Evolutionary conservation across 2,797 vertebrate species (phyloP).

Genomic region (Neopelma chrysocephalum): DNA sequence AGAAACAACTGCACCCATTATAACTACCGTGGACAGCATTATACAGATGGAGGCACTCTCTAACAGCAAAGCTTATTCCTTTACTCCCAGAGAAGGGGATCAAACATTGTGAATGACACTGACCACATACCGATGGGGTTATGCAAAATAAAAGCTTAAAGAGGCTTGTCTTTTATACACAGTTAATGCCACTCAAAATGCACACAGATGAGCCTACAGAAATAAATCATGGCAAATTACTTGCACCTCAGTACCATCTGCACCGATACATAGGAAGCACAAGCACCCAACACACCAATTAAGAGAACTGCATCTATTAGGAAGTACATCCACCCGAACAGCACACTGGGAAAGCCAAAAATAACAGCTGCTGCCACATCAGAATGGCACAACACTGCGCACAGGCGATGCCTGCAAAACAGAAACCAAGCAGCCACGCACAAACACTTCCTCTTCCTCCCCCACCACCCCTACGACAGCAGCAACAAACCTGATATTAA

Average conservation of each 20-base stretch:
- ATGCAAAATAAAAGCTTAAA: background rate
- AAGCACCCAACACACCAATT: background rate
- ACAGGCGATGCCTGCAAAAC: slow-evolving; percentile 8
- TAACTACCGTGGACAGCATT: background rate
- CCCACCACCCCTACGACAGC: background rate
- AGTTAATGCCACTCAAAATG: background rate
- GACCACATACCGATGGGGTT: background rate
- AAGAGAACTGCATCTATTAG: background rate
- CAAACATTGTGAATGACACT: background rate
- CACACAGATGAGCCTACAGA: background rate
- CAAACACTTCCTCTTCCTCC: slow-evolving; percentile 28
- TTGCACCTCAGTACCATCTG: background rate
- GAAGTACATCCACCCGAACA: background rate
- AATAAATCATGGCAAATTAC: background rate
- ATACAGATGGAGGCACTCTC: background rate
- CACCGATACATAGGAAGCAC: background rate
- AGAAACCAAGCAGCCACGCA: slow-evolving; percentile 24
- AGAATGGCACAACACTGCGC: background rate
- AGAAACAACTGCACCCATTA: background rate
- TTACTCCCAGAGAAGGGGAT: background rate
- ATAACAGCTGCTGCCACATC: slow-evolving; percentile 59
- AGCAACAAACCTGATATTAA: slow-evolving; percentile 26
- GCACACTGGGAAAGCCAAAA: slow-evolving; percentile 37
- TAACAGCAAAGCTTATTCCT: background rate
- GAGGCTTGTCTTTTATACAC: background rate